Evolutionary conservation across 2,113 vertebrate genomes (phyloP), one percentile per base, ranked within the genome.

Genomic region (Forbesichthys agassizii): DNA sequence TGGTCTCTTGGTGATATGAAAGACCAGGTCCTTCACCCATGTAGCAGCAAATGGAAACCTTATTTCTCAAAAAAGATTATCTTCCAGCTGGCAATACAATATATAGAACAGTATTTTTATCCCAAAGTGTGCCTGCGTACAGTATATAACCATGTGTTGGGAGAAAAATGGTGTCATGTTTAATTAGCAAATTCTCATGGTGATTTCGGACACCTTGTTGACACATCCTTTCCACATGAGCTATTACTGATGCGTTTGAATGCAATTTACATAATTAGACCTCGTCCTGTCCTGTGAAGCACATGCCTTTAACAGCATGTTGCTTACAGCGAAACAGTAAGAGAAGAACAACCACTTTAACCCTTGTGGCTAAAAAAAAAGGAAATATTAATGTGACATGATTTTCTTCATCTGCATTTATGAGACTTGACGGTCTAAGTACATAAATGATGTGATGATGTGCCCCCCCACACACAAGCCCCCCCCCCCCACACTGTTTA

Each of bases 261-360:
- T 87, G 69, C 20, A 81, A 92, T 94, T 94, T 93, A 86, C 92
- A 94, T 94, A 94, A 94, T 93, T 93, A 92, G 83, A 91, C 86
- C 89, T 92, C 91, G 91, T 81, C 81, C 86, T 66, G 71, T 85
- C 77, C 65, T 71, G 86, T 85, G 80, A 81, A 84, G 81, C 84
- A 75, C 66, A 8, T 82, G 90, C 86, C 85, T 84, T 46, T 0
- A 79, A 88, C 88, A 69, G 68, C 42, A 42, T 49, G 86, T 75
- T 81, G 73, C 85, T 90, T 76, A 72, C 88, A 90, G 87, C 78
- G 63, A 67, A 77, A 71, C 64, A 64, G 80, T 73, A 84, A 68
- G 83, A 62, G 56, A 58, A 58, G 56, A 58, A 27, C 11, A 52
- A 11, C 13, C 49, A 83, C 90, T 92, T 91, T 88, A 84, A 91